Base-by-base conservation (phyloP, 1,140 invertebrate species). In the Brachystomella parvula region DNA sequence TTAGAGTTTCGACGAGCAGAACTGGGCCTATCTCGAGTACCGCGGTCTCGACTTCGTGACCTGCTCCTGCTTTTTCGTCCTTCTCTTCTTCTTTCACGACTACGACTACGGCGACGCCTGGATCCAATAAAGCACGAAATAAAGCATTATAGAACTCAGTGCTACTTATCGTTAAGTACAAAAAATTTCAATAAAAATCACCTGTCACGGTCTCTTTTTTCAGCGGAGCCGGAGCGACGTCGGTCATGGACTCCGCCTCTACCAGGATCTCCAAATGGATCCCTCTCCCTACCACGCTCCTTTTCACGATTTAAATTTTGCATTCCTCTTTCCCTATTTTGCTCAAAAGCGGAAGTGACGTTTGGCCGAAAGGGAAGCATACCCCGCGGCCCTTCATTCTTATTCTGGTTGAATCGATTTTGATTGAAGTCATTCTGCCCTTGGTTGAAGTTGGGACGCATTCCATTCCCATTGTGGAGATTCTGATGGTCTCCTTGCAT, bases 41-140 rank as follows among this genome's bases (percentile, higher is more conserved):
- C 47, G n/a, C 61, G 61, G 29, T 24, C 32, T 26, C 66, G 61
- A 64, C 44, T 35, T 15, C 59, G 19, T 3, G 39, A 49, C 19
- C 28, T 47, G 2, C 61, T 39, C 19, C 47, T 29, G 39, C 19
- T n/a, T 47, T 62, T 67, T 29, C 47, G 31, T 57, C 26, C 24
- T 19, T 57, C 24, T 12, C 12, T 33, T 31, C 61, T 67, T 35
- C 58, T 32, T 32, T 66, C 67, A 19, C 73, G 63, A 63, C 69
- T 69, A 3, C 71, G 53, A 47, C 69, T 71, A 39, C 71, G 21
- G 33, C 68, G 47, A 3, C 67, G 58, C 3, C 69, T 29, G 32
- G 9, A 31, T 24, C 21, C 44, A 47, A 47, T 15, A 15, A 47
- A 47, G 21, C 24, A 19, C 15, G 56, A 58, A 58, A 58, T 58